These are phyloP conservation scores for Ceratina australensis DNA, from an alignment of 1,140 invertebrate species.

Conservation along the genomic window DNA sequence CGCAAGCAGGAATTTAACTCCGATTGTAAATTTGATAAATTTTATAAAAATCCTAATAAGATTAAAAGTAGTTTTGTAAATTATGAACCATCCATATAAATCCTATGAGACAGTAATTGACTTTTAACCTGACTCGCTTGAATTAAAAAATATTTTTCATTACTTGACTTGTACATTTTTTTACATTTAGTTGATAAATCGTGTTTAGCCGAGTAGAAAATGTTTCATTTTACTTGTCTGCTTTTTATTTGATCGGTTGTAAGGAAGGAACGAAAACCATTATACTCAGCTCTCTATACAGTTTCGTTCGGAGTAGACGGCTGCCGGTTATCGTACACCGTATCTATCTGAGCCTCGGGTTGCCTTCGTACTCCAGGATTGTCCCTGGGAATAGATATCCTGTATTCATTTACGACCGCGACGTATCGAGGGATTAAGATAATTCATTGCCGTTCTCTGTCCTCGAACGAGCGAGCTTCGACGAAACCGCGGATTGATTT, in stretches of 20 bases:
- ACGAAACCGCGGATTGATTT: not conserved
- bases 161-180: too few species aligned
- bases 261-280: not conserved
- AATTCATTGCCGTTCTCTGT: conserved; percentile 3
- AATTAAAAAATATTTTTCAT: too few species aligned
- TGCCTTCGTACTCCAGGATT: not conserved
- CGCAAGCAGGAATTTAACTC: too few species aligned
- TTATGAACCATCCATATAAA: too few species aligned
- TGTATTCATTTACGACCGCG: conserved; percentile 15
- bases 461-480: not conserved
- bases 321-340: conserved; percentile 2
- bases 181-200: too few species aligned
- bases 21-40: too few species aligned
- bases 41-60: too few species aligned
- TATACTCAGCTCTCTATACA: conserved; percentile 9
- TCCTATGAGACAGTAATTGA: too few species aligned
- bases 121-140: too few species aligned
- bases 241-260: not conserved
- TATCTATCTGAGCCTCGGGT: conserved; percentile 1
- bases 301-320: not conserved
- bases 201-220: too few species aligned
- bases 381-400: conserved; percentile 17
- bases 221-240: too few species aligned
- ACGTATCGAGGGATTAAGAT: conserved; percentile 14
- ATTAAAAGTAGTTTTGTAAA: too few species aligned